phyloP scores from a whole-genome alignment of 2,888 invertebrate species.

The Archaeoteleia sp. region DNA sequence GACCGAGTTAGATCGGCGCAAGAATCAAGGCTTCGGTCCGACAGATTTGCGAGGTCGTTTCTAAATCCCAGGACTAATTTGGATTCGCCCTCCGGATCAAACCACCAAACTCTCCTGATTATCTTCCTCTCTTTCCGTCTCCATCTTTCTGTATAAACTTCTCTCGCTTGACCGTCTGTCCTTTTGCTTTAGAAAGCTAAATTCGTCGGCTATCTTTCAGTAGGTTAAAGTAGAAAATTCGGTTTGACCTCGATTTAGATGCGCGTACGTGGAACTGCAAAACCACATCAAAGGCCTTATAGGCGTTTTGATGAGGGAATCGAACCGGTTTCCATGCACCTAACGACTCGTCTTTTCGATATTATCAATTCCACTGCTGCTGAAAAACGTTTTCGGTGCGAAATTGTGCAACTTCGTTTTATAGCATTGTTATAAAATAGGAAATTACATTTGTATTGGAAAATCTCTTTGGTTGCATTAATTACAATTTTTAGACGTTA shows the following conservation, averaged over 20 bases:
- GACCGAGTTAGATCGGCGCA: no score
- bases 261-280: conserved; percentile 55
- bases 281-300: conserved; percentile 55
- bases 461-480: no score
- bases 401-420: no score
- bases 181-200: conserved; percentile 73
- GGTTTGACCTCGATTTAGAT: conserved; percentile 74
- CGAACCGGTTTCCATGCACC: conserved; percentile 51
- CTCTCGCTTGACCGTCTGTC: conserved; percentile 49
- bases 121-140: conserved; percentile 10
- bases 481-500: no score
- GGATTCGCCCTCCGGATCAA: conserved; percentile 56
- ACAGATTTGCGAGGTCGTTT: conserved; percentile 54
- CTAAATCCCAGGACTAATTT: conserved; percentile 64
- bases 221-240: conserved; percentile 75
- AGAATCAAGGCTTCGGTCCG: conserved; percentile 1
- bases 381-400: no score
- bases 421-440: no score
- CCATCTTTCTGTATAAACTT: conserved; percentile 22
- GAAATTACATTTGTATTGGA: no score
- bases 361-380: no score
- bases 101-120: conserved; percentile 34
- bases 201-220: conserved; percentile 71
- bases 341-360: conserved; percentile 43
- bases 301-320: conserved; percentile 52